Base-by-base conservation (phyloP, 2,888 invertebrate species). In the Tryphoninae sp. region DNA sequence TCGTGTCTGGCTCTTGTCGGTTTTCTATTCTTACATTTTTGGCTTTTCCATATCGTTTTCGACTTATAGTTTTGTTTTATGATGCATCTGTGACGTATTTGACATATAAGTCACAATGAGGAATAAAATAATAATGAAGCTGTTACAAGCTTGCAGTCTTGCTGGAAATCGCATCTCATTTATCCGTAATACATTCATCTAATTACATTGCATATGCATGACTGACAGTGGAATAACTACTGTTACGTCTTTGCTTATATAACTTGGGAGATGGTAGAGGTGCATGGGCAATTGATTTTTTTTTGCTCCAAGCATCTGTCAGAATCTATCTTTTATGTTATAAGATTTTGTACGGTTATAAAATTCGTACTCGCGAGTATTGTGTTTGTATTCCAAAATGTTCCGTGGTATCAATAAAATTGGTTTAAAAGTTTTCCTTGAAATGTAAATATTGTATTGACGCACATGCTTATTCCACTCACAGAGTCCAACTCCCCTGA, bases 241-340 rank as follows among this genome's bases (percentile, higher is more conserved):
- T 22, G 55, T 83, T 83, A 81, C 58, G 71, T 74, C 65, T 78
- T 40, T 26, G 69, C 74, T 83, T 81, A 78, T 51, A 26, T 78
- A 83, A 83, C 51, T 16, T 13, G 19, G 1, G 45, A 81, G 61
- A 71, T 40, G 6, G 23, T n/a, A 13, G 22, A 74, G 33, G 23
- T 53, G 49, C 16, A 73, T 22, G 2, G 9, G 49, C 23, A 9
- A 59, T 79, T 71, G 55, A 71, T 77, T 62, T 53, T 40, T 62
- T 22, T 64, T 51, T 62, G 33, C 13, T 26, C 59, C 59, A 11
- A 26, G 26, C 59, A 59, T 23, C 59, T 13, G 23, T 73, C 22
- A n/a, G 13, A 62, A 61, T 45, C 13, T 45, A 13, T 45, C 45
- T 45, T 45, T 13, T 13, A 13, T 45, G 33, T 33, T 33, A 33